Conservation (phyloP, 2,888 invertebrate genomes). For the Amiota minor region DNA sequence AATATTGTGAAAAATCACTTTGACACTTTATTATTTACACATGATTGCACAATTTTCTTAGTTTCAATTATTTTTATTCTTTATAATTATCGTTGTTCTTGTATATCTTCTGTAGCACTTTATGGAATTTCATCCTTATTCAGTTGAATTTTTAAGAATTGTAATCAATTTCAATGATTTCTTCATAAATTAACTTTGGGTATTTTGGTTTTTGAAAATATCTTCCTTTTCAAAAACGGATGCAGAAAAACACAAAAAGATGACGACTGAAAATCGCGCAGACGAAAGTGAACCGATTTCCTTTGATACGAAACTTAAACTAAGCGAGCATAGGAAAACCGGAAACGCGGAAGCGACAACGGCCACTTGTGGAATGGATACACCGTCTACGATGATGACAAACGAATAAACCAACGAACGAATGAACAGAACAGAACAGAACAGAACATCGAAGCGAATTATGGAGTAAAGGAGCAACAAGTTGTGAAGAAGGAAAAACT, state of each 20-base stretch:
- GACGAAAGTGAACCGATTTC: slow-evolving; percentile 51
- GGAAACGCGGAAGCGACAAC: slow-evolving; percentile 62
- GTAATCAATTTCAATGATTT: too few species aligned
- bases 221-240: slow-evolving; percentile 25
- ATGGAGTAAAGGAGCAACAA: slow-evolving; percentile 34
- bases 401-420: slow-evolving; percentile 32
- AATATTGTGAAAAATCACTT: slow-evolving; percentile 1
- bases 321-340: slow-evolving; percentile 56
- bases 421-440: slow-evolving; percentile 11
- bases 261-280: slow-evolving; percentile 40
- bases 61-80: background rate
- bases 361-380: slow-evolving; percentile 69
- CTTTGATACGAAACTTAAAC: slow-evolving; percentile 46
- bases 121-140: slow-evolving; percentile 5
- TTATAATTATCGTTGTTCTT: slow-evolving; percentile 9
- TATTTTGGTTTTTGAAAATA: slow-evolving; percentile 19
- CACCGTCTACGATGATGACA: slow-evolving; percentile 39
- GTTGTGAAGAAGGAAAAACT: slow-evolving; percentile 28
- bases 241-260: background rate
- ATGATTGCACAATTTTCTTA: slow-evolving; percentile 18
- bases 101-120: slow-evolving; percentile 11
- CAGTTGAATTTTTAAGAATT: background rate
- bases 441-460: slow-evolving; percentile 9
- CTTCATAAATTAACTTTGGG: background rate
- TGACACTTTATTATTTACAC: slow-evolving; percentile 4